Conservation (phyloP, 2,113 vertebrate species). For the Porphyrio hochstetteri region DNA sequence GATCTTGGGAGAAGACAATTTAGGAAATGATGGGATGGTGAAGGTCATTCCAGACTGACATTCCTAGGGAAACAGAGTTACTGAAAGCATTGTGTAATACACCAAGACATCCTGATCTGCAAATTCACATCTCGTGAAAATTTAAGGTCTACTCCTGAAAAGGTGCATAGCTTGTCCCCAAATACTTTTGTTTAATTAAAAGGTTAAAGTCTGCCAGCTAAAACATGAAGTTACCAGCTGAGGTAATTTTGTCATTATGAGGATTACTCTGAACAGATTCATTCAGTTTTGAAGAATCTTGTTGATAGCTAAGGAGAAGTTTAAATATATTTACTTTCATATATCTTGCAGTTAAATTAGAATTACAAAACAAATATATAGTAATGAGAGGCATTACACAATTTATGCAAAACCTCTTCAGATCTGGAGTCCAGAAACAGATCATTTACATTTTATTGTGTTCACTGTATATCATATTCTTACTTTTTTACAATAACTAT, state of each 20-base stretch:
- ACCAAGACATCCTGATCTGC: not conserved
- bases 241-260: too few relatives aligned
- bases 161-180: not conserved
- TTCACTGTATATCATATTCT: not conserved
- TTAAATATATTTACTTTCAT: not conserved
- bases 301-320: not conserved
- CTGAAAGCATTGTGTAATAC: not conserved
- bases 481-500: not conserved
- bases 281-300: not conserved
- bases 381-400: not conserved
- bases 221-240: not conserved
- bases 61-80: constrained; percentile 17
- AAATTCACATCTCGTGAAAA: not conserved
- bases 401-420: not conserved
- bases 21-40: not conserved
- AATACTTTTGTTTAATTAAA: not conserved
- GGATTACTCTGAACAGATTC: not conserved
- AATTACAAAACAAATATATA: not conserved
- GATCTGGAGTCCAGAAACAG: not conserved
- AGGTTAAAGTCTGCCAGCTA: not conserved
- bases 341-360: not conserved
- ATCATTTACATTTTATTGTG: not conserved
- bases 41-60: constrained; percentile 18
- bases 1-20: constrained; percentile 17
- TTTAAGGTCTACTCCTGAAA: not conserved